A percentile compares a stretch with the other conserved stretches of the same genome.
Evolutionary conservation across 2,797 vertebrate species (phyloP).

Genomic region (Sebastes vulpes): DNA sequence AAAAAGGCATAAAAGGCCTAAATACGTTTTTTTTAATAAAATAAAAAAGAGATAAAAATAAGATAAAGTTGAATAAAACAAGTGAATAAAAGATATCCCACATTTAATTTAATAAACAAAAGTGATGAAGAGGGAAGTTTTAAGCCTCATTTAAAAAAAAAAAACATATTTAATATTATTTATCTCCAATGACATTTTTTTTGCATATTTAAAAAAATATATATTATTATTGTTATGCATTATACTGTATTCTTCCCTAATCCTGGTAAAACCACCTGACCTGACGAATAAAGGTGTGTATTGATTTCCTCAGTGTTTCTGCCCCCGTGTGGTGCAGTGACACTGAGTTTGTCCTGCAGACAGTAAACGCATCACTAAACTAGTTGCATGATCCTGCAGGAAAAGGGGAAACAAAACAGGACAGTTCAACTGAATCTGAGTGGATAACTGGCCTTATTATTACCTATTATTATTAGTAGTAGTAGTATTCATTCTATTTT

Average conservation of each 20-base stretch:
- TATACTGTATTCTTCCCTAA: no score
- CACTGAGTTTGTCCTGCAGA: slow-evolving; percentile 28
- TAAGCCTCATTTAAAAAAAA: background rate
- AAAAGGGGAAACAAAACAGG: background rate
- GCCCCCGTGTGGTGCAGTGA: slow-evolving; percentile 83
- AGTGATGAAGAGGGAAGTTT: background rate
- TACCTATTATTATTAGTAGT: background rate
- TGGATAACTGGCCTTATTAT: background rate
- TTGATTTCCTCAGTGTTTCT: slow-evolving; percentile 76
- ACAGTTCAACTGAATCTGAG: background rate
- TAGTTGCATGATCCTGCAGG: background rate
- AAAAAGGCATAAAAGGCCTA: background rate
- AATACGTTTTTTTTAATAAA: background rate
- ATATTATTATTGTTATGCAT: background rate
- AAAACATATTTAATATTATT: background rate
- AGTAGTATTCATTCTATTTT: background rate
- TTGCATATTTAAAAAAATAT: background rate
- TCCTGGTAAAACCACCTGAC: slow-evolving; percentile 23
- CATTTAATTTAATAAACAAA: background rate
- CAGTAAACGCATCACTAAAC: background rate
- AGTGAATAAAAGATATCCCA: background rate
- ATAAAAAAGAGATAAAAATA: no score
- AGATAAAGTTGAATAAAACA: background rate
- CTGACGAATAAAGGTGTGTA: slow-evolving; percentile 39
- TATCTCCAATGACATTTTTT: background rate